Percentiles rank a stretch among this genome's conserved stretches.
These are phyloP conservation scores for Bombyx mandarina DNA, from an alignment of 1,140 invertebrate species.

Conservation along the genomic window DNA sequence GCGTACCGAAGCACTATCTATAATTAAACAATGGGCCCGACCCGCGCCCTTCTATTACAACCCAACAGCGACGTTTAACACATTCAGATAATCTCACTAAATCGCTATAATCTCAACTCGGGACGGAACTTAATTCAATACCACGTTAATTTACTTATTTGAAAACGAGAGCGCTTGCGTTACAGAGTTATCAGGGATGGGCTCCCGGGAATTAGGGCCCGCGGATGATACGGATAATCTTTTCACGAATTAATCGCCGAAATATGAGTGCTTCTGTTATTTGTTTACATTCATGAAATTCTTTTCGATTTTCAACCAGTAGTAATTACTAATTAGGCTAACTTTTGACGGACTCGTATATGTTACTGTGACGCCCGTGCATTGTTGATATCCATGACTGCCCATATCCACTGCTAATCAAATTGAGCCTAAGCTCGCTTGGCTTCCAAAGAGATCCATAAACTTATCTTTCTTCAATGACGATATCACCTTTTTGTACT, in stretches of 20 bases:
- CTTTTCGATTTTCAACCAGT: too few species aligned
- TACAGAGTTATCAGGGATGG: slow-evolving; percentile 34
- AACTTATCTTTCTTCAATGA: too few species aligned
- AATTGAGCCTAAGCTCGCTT: too few species aligned
- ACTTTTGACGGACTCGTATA: too few species aligned
- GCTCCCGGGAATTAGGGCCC: slow-evolving; percentile 27
- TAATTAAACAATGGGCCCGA: slow-evolving; percentile 57
- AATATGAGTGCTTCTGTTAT: slow-evolving; percentile 10
- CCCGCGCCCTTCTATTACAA: slow-evolving; percentile 46
- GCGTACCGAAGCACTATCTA: slow-evolving; percentile 44
- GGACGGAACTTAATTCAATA: slow-evolving; percentile 59
- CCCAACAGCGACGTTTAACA: slow-evolving; percentile 54
- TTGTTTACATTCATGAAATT: neutral
- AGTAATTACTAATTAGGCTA: too few species aligned
- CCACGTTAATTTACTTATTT: slow-evolving; percentile 58
- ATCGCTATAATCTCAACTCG: slow-evolving; percentile 51
- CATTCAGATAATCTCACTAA: slow-evolving; percentile 60
- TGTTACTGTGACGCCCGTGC: too few species aligned
- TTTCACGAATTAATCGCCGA: slow-evolving; percentile 41
- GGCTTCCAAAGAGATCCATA: too few species aligned
- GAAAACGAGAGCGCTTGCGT: slow-evolving; percentile 37
- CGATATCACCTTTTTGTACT: too few species aligned
- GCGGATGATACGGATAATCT: slow-evolving; percentile 42
- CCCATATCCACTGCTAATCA: too few species aligned
- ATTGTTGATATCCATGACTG: too few species aligned